Percentiles rank a stretch among this genome's conserved stretches.
phyloP scores from a whole-genome alignment of 2,888 invertebrate genomes.

The Ochropleura plecta region DNA sequence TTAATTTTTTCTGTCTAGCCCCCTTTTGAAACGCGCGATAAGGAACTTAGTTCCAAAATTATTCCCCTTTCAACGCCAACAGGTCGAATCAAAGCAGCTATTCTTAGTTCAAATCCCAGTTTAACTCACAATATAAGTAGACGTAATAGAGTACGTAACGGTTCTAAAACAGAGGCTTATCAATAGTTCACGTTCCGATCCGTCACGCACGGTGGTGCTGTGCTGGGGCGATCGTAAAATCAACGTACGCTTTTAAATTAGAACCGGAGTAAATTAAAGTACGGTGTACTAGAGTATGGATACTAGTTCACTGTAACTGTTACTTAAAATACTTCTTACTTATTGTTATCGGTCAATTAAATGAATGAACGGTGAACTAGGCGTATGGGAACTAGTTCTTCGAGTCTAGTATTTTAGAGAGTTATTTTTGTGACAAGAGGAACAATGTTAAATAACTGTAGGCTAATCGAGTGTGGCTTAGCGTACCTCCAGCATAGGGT shows the following conservation, averaged over 20 bases:
- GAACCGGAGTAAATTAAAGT: neutral
- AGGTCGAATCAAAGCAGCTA: conserved; percentile 30
- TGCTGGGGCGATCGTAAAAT: conserved; percentile 48
- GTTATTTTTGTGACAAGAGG: neutral
- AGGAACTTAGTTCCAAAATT: neutral
- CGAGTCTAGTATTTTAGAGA: neutral
- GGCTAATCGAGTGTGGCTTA: neutral
- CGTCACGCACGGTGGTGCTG: conserved; percentile 38
- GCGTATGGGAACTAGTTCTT: neutral
- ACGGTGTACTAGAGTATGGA: neutral
- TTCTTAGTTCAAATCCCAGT: conserved; percentile 31
- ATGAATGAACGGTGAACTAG: neutral
- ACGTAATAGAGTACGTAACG: conserved; percentile 6
- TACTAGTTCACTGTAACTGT: neutral
- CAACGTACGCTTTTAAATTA: neutral
- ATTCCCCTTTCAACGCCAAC: conserved; percentile 14
- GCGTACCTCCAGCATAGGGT: neutral
- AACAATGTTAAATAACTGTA: neutral
- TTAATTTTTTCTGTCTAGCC: too few relatives aligned
- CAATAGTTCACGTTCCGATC: conserved; percentile 45
- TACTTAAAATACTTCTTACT: neutral
- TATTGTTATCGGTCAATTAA: neutral
- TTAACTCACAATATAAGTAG: conserved; percentile 16
- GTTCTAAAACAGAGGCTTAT: conserved; percentile 45
- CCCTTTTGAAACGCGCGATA: too few relatives aligned